Percentiles rank a stretch among this genome's conserved stretches.
phyloP scores from a whole-genome alignment of 2,113 vertebrate species.

The Aegotheles bennettii region DNA sequence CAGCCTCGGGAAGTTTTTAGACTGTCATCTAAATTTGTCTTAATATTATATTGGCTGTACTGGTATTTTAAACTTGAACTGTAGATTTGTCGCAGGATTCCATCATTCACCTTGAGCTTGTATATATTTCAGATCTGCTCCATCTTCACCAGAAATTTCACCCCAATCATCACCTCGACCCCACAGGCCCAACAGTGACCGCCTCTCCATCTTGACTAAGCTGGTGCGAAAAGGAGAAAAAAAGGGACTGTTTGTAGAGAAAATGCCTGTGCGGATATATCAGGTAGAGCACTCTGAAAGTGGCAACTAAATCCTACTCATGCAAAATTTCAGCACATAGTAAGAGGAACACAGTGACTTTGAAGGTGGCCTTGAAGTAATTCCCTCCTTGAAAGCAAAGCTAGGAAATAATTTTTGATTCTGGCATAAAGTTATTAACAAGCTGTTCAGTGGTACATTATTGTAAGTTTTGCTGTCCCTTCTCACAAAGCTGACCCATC shows the following conservation, averaged over 20 bases:
- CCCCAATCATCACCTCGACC: slow-evolving; percentile 96
- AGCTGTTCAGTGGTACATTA: neutral
- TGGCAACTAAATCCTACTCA: neutral
- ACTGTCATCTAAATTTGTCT: neutral
- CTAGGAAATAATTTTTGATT: neutral
- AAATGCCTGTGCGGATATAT: slow-evolving; percentile 95
- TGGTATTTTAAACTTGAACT: neutral
- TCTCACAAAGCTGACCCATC: neutral
- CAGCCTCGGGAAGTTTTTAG: neutral
- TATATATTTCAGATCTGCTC: slow-evolving; percentile 83
- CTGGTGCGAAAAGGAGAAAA: slow-evolving; percentile 96
- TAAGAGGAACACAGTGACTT: neutral
- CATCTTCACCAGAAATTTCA: slow-evolving; percentile 94
- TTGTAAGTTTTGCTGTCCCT: neutral
- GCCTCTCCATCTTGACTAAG: slow-evolving; percentile 94
- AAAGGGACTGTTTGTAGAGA: slow-evolving; percentile 97
- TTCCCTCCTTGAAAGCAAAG: neutral
- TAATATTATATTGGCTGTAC: neutral
- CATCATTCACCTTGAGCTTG: neutral
- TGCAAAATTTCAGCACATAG: accelerated
- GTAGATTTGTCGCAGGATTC: neutral
- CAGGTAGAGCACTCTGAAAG: slow-evolving; percentile 76
- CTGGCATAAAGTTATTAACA: neutral
- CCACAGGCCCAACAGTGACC: slow-evolving; percentile 92
- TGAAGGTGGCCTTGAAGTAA: neutral